Evolutionary conservation across 2,113 vertebrate genomes (phyloP).

Genomic region (Calyptommatus sinebrachiatus): DNA sequence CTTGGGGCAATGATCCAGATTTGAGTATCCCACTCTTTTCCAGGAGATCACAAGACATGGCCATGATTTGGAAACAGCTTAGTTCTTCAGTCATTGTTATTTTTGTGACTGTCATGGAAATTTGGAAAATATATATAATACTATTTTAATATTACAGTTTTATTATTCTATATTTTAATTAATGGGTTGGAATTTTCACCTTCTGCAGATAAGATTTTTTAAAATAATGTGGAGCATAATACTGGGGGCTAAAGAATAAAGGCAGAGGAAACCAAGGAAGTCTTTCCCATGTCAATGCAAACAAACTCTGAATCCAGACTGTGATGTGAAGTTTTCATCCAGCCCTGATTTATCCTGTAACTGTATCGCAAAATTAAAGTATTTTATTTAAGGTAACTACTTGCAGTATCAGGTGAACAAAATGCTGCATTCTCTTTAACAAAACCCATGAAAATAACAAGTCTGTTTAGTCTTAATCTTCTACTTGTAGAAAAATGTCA

Average conservation of each 20-base stretch:
- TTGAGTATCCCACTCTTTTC: too few species aligned
- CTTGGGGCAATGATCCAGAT: too few species aligned
- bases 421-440: constrained; percentile 17
- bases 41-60: too few species aligned
- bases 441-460: neutral
- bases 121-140: constrained; percentile 16
- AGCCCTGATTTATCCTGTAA: neutral
- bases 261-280: neutral
- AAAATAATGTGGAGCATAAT: neutral
- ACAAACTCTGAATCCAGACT: neutral
- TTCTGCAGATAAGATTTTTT: neutral
- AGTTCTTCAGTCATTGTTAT: neutral
- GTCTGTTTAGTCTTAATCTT: neutral
- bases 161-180: neutral
- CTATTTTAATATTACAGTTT: neutral
- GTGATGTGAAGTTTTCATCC: neutral
- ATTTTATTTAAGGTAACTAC: neutral
- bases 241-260: neutral
- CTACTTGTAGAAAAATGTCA: neutral
- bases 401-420: neutral
- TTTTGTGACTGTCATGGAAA: neutral
- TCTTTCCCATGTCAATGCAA: neutral
- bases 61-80: neutral
- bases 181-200: neutral
- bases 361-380: constrained; percentile 20